A percentile compares a stretch with the other conserved stretches of the same genome.
Conservation (phyloP, 2,797 vertebrate genomes). For the Mormyrops boulengeri region DNA sequence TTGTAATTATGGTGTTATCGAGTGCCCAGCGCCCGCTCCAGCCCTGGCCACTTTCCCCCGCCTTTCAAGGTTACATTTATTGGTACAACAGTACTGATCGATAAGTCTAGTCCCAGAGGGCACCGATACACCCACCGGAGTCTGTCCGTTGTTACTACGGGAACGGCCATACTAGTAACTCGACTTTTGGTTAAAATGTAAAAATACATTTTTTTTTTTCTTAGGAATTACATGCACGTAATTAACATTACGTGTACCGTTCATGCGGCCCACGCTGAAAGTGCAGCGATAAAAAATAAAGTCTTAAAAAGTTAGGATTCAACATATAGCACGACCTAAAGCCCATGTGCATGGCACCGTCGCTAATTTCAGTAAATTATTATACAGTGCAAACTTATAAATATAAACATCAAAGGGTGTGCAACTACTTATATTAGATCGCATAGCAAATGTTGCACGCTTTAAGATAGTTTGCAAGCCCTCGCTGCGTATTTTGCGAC, state of each 20-base stretch:
- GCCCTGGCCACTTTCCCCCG: neutral
- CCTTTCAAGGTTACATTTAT: slow-evolving; percentile 11
- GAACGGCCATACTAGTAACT: neutral
- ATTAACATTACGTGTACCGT: neutral
- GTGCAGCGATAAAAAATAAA: neutral
- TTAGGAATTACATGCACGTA: neutral
- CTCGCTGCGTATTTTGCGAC: neutral
- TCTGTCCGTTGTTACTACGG: neutral
- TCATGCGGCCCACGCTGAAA: neutral
- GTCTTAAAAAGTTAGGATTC: slow-evolving; percentile 1
- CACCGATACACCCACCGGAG: neutral
- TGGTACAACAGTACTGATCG: neutral
- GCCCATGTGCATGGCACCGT: neutral
- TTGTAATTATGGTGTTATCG: neutral
- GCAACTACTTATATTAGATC: neutral
- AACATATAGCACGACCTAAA: neutral
- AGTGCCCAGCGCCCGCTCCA: neutral
- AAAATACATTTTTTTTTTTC: neutral
- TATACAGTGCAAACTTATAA: neutral
- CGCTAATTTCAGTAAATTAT: neutral
- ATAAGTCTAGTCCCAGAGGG: neutral
- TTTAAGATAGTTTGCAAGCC: neutral
- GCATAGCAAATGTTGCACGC: too few relatives aligned
- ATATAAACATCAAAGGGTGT: neutral
- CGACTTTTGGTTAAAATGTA: neutral